These are phyloP conservation scores for Oreotrochilus melanogaster DNA, from an alignment of 2,113 vertebrate species.

Conservation along the genomic window DNA sequence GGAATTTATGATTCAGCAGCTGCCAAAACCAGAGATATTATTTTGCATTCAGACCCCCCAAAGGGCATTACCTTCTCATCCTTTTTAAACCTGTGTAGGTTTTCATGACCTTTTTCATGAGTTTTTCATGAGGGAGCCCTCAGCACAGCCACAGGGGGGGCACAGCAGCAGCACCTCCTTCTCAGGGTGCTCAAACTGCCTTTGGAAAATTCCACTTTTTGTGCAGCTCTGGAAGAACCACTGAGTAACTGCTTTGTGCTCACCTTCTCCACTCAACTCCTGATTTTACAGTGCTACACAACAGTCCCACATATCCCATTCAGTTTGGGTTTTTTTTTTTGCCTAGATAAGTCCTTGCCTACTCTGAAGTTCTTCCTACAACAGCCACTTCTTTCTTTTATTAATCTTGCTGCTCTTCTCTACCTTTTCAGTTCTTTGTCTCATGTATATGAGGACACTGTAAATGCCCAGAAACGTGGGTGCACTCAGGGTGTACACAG, in stretches of 20 bases:
- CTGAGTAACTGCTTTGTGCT: not conserved
- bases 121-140: not conserved
- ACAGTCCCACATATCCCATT: not conserved
- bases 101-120: not conserved
- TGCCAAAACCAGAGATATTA: not conserved
- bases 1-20: not conserved
- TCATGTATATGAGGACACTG: not conserved
- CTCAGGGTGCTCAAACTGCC: not conserved
- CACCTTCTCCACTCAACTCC: not conserved
- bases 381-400: not conserved
- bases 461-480: not conserved
- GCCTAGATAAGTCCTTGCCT: not conserved
- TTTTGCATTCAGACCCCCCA: not conserved
- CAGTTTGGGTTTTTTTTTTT: not conserved
- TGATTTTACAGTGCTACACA: not conserved
- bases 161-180: not conserved
- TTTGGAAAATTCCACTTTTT: not conserved
- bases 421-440: not conserved
- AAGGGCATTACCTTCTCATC: not conserved
- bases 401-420: not conserved
- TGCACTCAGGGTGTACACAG: not conserved
- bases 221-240: not conserved
- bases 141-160: accelerated
- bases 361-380: not conserved
- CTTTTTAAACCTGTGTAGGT: accelerated